Conservation (phyloP, 2,113 vertebrate species). For the Gymnobelideus leadbeateri region DNA sequence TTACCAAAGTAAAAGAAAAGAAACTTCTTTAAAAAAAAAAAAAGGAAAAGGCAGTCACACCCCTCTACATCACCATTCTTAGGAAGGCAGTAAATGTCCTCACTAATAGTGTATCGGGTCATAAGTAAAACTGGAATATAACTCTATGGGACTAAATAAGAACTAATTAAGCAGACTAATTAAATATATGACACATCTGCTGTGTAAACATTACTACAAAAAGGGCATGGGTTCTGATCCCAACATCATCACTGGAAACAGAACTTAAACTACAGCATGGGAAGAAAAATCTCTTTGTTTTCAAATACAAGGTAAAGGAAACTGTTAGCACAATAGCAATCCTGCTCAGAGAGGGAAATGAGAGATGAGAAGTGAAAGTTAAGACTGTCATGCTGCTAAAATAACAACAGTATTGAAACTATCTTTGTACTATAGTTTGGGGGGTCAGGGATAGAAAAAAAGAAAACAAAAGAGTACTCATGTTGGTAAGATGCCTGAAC, state of each 20-base stretch:
- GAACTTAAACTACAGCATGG: slow-evolving; percentile 58
- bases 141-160: slow-evolving; percentile 24
- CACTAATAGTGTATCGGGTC: not conserved
- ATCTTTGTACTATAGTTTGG: slow-evolving; percentile 8
- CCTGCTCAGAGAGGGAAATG: slow-evolving; percentile 56
- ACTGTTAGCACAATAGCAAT: slow-evolving; percentile 50
- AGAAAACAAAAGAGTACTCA: slow-evolving; percentile 87
- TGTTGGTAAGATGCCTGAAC: slow-evolving; percentile 94
- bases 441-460: not conserved
- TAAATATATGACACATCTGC: slow-evolving; percentile 17
- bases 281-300: slow-evolving; percentile 60
- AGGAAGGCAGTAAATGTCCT: not conserved
- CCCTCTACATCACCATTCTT: not conserved
- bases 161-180: slow-evolving; percentile 15
- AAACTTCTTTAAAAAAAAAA: not conserved
- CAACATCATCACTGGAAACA: slow-evolving; percentile 55
- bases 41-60: slow-evolving; percentile 14
- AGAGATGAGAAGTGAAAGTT: slow-evolving; percentile 46
- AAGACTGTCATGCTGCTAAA: slow-evolving; percentile 51
- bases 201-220: slow-evolving; percentile 13
- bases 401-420: slow-evolving; percentile 31
- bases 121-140: slow-evolving; percentile 31
- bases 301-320: slow-evolving; percentile 49
- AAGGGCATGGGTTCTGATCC: not conserved
- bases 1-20: slow-evolving; percentile 44